These are phyloP conservation scores for Okamejei kenojei DNA, from an alignment of 2,797 vertebrate genomes.

Conservation along the genomic window DNA sequence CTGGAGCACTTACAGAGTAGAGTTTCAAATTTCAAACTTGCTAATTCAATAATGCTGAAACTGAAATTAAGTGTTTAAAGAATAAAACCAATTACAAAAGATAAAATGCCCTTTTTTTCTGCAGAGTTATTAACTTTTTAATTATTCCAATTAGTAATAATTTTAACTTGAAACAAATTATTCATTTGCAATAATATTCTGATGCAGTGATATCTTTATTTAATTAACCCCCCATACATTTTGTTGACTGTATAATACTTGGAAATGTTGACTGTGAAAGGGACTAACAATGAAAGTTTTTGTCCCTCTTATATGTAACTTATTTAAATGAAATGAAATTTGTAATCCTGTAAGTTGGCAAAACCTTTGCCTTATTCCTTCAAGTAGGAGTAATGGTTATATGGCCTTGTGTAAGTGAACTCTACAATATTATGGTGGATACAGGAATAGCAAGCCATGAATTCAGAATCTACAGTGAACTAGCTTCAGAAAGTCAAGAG, in stretches of 20 bases:
- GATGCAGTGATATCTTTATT: too few relatives aligned
- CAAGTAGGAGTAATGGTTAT: background rate
- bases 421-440: background rate
- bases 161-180: background rate
- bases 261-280: background rate
- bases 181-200: background rate
- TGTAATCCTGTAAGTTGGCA: background rate
- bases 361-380: background rate
- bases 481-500: background rate
- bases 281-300: background rate
- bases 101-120: background rate
- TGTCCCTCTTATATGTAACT: background rate
- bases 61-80: background rate
- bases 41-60: background rate
- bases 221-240: background rate
- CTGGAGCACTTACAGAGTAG: background rate
- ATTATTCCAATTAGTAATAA: background rate
- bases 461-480: background rate
- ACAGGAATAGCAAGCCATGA: background rate
- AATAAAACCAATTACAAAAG: background rate
- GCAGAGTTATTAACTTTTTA: background rate
- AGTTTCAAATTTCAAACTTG: constrained; percentile 1
- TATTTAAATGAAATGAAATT: background rate
- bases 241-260: background rate
- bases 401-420: background rate